A percentile compares a stretch with the other conserved stretches of the same genome.
Conservation (phyloP, 2,888 invertebrate species). For the Microctonus aethiopoides region DNA sequence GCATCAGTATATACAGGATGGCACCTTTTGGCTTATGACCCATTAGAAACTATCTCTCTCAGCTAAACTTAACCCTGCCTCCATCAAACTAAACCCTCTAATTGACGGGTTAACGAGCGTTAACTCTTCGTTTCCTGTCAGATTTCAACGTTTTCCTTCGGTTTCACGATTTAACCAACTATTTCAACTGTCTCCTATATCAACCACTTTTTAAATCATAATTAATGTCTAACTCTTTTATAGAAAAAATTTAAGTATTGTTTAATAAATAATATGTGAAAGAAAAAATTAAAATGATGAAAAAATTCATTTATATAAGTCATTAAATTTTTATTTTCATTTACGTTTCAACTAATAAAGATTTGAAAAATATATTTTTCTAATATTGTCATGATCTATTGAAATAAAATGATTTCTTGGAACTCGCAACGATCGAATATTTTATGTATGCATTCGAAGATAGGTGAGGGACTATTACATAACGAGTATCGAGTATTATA, state of each 20-base stretch:
- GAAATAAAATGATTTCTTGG: neutral
- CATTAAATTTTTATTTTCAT: neutral
- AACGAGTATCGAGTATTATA: neutral
- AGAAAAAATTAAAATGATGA: neutral
- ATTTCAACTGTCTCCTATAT: conserved; percentile 23
- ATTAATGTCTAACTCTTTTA: too few relatives aligned
- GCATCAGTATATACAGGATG: conserved; percentile 55
- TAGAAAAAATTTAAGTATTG: too few relatives aligned
- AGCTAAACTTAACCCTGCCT: conserved; percentile 56
- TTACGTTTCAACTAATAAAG: neutral
- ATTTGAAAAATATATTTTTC: neutral
- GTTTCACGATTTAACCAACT: conserved; percentile 37
- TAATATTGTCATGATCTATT: neutral
- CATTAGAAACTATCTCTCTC: conserved; percentile 48
- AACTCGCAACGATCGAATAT: neutral
- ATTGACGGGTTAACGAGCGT: conserved; percentile 66
- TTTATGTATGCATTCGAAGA: neutral
- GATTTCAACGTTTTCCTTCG: conserved; percentile 63
- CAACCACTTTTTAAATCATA: too few relatives aligned
- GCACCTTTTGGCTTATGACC: conserved; percentile 61
- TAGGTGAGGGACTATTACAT: neutral
- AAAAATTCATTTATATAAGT: neutral
- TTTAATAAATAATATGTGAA: neutral
- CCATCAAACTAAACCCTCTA: conserved; percentile 57
- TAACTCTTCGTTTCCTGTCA: conserved; percentile 65